Conservation (phyloP, 2,797 vertebrate species). For the Sus cebifrons region DNA sequence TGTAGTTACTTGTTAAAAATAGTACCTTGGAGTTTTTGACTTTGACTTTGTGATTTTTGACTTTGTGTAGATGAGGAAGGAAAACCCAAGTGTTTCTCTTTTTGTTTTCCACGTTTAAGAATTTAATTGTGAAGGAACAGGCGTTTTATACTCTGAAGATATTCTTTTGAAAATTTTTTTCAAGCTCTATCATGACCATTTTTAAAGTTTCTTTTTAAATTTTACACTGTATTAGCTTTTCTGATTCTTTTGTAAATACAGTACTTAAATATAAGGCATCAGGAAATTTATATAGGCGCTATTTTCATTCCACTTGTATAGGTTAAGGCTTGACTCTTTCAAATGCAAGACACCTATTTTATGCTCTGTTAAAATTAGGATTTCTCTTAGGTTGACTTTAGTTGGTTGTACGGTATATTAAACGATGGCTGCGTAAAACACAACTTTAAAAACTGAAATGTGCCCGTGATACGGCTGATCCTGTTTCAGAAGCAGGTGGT, state of each 20-base stretch:
- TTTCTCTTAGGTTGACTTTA: slow-evolving; percentile 78
- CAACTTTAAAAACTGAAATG: slow-evolving; percentile 75
- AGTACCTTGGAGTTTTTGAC: slow-evolving; percentile 84
- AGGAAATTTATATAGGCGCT: slow-evolving; percentile 84
- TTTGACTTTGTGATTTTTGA: slow-evolving; percentile 79
- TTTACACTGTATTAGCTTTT: slow-evolving; percentile 85
- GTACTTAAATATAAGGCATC: slow-evolving; percentile 84
- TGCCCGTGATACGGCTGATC: not conserved
- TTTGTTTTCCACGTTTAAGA: slow-evolving; percentile 84
- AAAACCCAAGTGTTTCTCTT: slow-evolving; percentile 81
- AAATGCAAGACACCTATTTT: slow-evolving; percentile 82
- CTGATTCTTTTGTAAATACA: slow-evolving; percentile 86
- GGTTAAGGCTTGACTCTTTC: slow-evolving; percentile 83
- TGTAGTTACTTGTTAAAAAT: slow-evolving; percentile 87
- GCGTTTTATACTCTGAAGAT: slow-evolving; percentile 88
- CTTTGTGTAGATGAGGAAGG: slow-evolving; percentile 86
- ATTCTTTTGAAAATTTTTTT: slow-evolving; percentile 85
- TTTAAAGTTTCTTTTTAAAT: slow-evolving; percentile 82
- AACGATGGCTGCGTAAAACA: slow-evolving; percentile 83
- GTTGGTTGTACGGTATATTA: slow-evolving; percentile 80
- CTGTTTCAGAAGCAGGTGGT: slow-evolving; percentile 43
- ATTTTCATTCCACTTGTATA: slow-evolving; percentile 88
- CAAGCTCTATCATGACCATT: slow-evolving; percentile 84
- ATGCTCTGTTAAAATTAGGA: slow-evolving; percentile 77
- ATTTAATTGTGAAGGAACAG: slow-evolving; percentile 90